phyloP scores from a whole-genome alignment of 2,888 invertebrate genomes.

The Eurois occulta region DNA sequence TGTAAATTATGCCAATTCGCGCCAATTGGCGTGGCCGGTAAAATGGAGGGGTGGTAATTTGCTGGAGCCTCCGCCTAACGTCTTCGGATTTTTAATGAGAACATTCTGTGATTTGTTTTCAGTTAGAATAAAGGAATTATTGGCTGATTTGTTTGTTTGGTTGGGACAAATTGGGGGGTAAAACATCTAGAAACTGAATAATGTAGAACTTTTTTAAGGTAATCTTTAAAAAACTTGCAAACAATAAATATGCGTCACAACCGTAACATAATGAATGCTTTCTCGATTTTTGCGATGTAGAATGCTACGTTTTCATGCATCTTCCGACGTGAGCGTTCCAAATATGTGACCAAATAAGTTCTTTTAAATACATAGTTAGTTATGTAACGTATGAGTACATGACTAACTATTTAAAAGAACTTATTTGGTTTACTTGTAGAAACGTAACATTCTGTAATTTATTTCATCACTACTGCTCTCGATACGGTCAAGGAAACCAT shows the following conservation, averaged over 20 bases:
- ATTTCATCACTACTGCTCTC: background rate
- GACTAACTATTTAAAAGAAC: background rate
- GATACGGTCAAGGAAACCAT: background rate
- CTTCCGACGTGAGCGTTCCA: no score
- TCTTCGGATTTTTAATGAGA: slow-evolving; percentile 66
- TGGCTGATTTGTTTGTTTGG: slow-evolving; percentile 30
- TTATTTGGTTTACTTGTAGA: background rate
- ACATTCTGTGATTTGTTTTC: slow-evolving; percentile 61
- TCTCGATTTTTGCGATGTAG: background rate
- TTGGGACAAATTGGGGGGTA: background rate
- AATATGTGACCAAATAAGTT: no score
- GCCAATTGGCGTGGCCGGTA: slow-evolving; percentile 66
- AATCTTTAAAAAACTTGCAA: background rate
- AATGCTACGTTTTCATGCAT: background rate
- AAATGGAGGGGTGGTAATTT: slow-evolving; percentile 64
- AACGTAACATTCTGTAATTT: background rate
- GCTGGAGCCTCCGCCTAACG: slow-evolving; percentile 58
- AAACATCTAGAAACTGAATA: background rate
- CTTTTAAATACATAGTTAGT: no score
- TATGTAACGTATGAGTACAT: no score
- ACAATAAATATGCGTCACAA: background rate
- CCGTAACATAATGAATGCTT: background rate
- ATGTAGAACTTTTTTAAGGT: background rate
- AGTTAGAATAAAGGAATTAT: slow-evolving; percentile 47
- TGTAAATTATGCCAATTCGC: slow-evolving; percentile 74